Evolutionary conservation across 2,113 vertebrate species (phyloP).

Genomic region (Malurus elegans): DNA sequence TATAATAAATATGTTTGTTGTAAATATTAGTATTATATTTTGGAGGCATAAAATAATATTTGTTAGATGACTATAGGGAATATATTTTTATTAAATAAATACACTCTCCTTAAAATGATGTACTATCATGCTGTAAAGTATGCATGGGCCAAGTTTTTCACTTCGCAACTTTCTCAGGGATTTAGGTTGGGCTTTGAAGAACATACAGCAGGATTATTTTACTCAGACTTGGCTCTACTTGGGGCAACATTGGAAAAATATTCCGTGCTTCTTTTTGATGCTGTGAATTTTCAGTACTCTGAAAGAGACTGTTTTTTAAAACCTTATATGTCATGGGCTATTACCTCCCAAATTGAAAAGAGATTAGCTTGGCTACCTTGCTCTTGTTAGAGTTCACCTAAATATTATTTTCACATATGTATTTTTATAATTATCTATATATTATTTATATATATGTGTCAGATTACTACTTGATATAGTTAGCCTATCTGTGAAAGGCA

Average conservation of each 20-base stretch:
- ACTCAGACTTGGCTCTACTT: background rate
- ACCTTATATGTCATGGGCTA: background rate
- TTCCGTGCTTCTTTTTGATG: background rate
- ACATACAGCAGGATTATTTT: conserved; percentile 3
- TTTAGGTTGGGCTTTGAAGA: conserved; percentile 15
- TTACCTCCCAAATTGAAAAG: background rate
- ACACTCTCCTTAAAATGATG: background rate
- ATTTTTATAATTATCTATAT: background rate
- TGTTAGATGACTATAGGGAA: background rate
- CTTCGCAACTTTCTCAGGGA: conserved; percentile 27
- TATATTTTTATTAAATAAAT: background rate
- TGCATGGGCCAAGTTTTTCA: background rate
- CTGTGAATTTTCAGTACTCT: background rate
- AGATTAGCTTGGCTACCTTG: background rate
- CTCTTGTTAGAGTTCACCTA: background rate
- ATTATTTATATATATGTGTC: background rate
- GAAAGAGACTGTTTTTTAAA: background rate
- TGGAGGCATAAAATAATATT: background rate
- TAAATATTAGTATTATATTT: background rate
- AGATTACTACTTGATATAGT: background rate
- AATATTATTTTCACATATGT: background rate
- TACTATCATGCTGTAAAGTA: background rate
- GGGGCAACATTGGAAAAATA: background rate
- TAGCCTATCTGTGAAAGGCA: background rate
- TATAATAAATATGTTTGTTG: background rate